Evolutionary conservation across 30 jellyfish, hydroid and myxozoan genomes (phyloP).

Genomic region (Chironex yamaguchii): DNA sequence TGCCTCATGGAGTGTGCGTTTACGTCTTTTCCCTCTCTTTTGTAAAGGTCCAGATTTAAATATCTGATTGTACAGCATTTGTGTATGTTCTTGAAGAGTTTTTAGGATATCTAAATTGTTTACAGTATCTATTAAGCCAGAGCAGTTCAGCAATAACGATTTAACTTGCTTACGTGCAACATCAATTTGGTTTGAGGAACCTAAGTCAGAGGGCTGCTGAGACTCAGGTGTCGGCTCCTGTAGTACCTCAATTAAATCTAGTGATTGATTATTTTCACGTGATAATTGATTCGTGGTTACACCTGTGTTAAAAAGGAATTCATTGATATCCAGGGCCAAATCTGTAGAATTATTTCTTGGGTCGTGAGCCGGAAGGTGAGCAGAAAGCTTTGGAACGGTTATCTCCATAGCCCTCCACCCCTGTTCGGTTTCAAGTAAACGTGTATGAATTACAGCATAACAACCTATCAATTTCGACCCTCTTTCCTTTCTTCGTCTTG

Average conservation of each 20-base stretch:
- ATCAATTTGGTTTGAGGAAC: slow-evolving; percentile 51
- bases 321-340: slow-evolving; percentile 30
- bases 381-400: slow-evolving; percentile 93
- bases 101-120: slow-evolving; percentile 63
- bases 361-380: slow-evolving; percentile 93
- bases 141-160: slow-evolving; percentile 59
- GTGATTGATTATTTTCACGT: slow-evolving; percentile 53
- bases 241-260: slow-evolving; percentile 57
- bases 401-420: slow-evolving; percentile 95
- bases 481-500: slow-evolving; percentile 88
- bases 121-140: slow-evolving; percentile 73
- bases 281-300: slow-evolving; percentile 62
- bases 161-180: slow-evolving; percentile 65
- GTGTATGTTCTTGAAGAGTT: slow-evolving; percentile 70
- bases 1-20: slow-evolving; percentile 68
- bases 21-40: slow-evolving; percentile 25
- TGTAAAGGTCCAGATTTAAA: background rate
- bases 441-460: slow-evolving; percentile 96
- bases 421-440: slow-evolving; percentile 91
- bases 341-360: slow-evolving; percentile 75
- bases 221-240: slow-evolving; percentile 49
- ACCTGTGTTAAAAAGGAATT: slow-evolving; percentile 44
- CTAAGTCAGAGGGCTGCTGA: slow-evolving; percentile 42
- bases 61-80: slow-evolving; percentile 56
- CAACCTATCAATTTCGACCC: slow-evolving; percentile 98